A percentile compares a stretch with the other conserved stretches of the same genome.
Conservation (phyloP, 2,797 vertebrate genomes). For the Eulemur albifrons region DNA sequence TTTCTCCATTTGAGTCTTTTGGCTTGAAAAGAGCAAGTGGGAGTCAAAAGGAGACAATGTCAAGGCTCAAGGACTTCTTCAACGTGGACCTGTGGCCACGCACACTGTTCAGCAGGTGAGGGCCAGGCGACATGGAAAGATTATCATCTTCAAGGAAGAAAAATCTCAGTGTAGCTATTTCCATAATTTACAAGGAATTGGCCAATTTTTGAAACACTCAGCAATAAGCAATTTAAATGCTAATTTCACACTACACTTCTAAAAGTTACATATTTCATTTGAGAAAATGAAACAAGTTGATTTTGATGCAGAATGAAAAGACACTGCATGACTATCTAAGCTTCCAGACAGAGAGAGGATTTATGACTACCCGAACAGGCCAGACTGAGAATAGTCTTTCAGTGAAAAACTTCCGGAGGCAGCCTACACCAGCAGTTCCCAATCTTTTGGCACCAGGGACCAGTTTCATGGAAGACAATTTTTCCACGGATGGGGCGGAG, state of each 20-base stretch:
- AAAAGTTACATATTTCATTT: not conserved
- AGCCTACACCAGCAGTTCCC: not conserved
- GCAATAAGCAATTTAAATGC: not conserved
- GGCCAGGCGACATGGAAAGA: not conserved
- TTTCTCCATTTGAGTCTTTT: not conserved
- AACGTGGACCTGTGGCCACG: not conserved
- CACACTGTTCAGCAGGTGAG: too few relatives aligned
- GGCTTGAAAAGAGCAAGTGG: not conserved
- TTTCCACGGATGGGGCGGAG: too few relatives aligned
- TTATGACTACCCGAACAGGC: not conserved
- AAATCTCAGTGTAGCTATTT: not conserved
- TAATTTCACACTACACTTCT: not conserved
- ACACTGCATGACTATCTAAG: not conserved
- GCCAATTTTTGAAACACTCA: not conserved
- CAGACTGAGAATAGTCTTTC: not conserved
- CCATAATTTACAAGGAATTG: not conserved
- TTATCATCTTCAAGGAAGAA: not conserved
- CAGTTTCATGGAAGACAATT: too few relatives aligned
- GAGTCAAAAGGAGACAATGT: not conserved
- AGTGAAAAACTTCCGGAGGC: not conserved
- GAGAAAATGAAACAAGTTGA: not conserved
- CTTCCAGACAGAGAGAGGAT: not conserved
- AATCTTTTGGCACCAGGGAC: too few relatives aligned
- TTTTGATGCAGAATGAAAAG: not conserved
- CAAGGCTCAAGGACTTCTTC: not conserved